Base-by-base conservation (phyloP, 92 coral and sea anemone species). In the Metridium senile region DNA sequence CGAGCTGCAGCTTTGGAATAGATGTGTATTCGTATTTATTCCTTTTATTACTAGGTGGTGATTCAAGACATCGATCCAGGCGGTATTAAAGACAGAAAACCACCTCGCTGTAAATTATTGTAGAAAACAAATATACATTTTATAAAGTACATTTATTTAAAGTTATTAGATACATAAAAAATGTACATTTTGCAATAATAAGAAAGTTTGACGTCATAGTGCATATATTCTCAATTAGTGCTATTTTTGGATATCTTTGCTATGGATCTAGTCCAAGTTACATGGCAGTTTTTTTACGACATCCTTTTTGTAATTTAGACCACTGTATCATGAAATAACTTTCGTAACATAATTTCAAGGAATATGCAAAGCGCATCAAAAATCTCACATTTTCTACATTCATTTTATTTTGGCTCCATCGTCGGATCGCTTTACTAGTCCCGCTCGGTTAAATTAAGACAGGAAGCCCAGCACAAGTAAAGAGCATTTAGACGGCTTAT, bases 51-150 rank as follows among this genome's bases (percentile, higher is more conserved):
- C 46, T 26, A 59, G 65, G 65, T 59, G 65, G 1, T 66, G 9
- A n/a, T 20, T 4, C 72, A 66, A 66, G 33, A 23, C 47, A 33
- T 17, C 72, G 72, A 43, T 66, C 72, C 46, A 66, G 54, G 29
- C 1, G 72, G 49, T 66, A 59, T 26, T 59, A 16, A 66, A 28
- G 11, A 28, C 70, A 6, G 22, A 64, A 28, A 64, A 64, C 25
- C 34, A 2, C 61, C 3, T 3, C 17, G 65, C 32, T 59, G 32
- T 22, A 59, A 26, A 59, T 6, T 59, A 59, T 9, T 59, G 65
- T 59, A 59, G 22, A 54, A 54, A 54, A 7, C 9, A 45, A 21
- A 54, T 54, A 54, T 16, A 20, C 59, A 54, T 54, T 54, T 54
- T 54, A 54, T 54, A 54, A 54, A 54, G 16, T 45, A 45, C 51